Percentiles rank a stretch among this genome's conserved stretches.
Evolutionary conservation across 2,113 vertebrate species (phyloP).

Genomic region (Oplegnathus fasciatus): DNA sequence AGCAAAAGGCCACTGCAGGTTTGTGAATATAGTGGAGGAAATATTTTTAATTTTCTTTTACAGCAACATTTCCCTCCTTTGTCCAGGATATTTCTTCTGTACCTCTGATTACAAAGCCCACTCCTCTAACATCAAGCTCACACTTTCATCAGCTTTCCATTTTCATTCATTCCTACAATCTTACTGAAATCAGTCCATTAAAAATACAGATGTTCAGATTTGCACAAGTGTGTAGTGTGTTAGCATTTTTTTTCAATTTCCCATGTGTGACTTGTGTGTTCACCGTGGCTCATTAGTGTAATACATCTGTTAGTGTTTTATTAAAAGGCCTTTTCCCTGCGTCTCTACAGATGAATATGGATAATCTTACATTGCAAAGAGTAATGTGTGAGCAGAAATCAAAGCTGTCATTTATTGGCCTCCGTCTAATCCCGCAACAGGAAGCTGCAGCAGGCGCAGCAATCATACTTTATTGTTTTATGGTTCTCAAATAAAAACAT

Average conservation of each 20-base stretch:
- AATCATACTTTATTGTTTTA: slow-evolving; percentile 82
- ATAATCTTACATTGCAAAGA: slow-evolving; percentile 63
- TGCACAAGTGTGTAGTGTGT: not conserved
- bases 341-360: slow-evolving; percentile 57
- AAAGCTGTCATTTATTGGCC: slow-evolving; percentile 80
- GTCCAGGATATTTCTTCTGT: not conserved
- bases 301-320: slow-evolving; percentile 54
- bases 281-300: slow-evolving; percentile 53
- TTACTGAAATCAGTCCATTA: not conserved
- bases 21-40: not conserved
- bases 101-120: not conserved
- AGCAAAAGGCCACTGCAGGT: not conserved
- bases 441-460: slow-evolving; percentile 51
- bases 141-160: not conserved
- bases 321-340: slow-evolving; percentile 50
- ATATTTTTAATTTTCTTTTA: not conserved
- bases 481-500: slow-evolving; percentile 83
- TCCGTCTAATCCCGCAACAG: slow-evolving; percentile 61
- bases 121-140: not conserved
- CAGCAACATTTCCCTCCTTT: not conserved
- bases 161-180: not conserved
- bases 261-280: not conserved
- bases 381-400: slow-evolving; percentile 70
- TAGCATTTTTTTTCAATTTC: slow-evolving; percentile 3
- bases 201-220: not conserved